These are phyloP conservation scores for Hirtodrosophila duncani DNA, from an alignment of 2,888 invertebrate genomes.

Conservation along the genomic window DNA sequence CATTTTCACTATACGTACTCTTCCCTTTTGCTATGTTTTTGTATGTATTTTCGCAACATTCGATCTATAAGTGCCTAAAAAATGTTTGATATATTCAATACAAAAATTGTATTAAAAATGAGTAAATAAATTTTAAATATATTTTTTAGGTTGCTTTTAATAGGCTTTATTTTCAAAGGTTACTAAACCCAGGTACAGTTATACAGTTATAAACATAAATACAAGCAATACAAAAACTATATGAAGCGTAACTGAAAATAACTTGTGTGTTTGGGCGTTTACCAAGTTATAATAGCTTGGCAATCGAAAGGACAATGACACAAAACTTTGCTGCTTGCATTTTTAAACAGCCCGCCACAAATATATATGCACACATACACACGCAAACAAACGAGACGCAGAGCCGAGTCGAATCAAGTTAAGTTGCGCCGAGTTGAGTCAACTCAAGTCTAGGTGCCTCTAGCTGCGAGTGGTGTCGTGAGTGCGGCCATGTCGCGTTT, in stretches of 20 bases:
- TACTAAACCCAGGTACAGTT: background rate
- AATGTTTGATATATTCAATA: background rate
- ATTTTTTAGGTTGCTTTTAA: background rate
- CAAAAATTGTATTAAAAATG: background rate
- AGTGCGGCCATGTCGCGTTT: constrained; percentile 17
- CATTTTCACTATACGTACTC: constrained; percentile 22
- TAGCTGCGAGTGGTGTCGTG: background rate
- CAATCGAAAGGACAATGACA: constrained; percentile 53
- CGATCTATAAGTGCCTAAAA: constrained; percentile 42
- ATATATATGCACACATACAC: constrained; percentile 1
- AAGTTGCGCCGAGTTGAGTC: constrained; percentile 15
- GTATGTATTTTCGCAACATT: constrained; percentile 51
- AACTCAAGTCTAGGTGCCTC: constrained; percentile 12
- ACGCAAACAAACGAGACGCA: background rate
- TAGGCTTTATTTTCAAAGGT: constrained; percentile 6
- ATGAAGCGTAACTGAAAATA: too few relatives aligned
- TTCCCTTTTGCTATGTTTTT: constrained; percentile 10
- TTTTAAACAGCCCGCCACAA: constrained; percentile 17
- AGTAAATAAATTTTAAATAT: constrained; percentile 1
- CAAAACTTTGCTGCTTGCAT: constrained; percentile 26
- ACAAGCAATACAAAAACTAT: too few relatives aligned
- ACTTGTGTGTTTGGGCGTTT: constrained; percentile 11
- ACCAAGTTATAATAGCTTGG: constrained; percentile 1
- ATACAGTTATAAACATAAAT: too few relatives aligned
- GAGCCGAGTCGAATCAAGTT: background rate